These are phyloP conservation scores for Melanostoma mellinum DNA, from an alignment of 2,888 invertebrate genomes.

Conservation along the genomic window DNA sequence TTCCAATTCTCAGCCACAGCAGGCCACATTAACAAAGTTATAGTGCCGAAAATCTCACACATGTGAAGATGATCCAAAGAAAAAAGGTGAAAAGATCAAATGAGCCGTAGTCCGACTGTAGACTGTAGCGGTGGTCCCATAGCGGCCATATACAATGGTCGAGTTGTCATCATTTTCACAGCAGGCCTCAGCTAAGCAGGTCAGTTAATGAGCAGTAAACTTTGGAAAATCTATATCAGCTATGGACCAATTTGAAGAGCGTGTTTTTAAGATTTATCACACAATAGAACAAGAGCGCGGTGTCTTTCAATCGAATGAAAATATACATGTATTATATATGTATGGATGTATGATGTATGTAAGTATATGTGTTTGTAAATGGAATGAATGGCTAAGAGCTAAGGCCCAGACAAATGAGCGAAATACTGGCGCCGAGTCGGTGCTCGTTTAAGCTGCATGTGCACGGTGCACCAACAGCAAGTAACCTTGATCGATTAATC, in stretches of 20 bases:
- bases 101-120: slow-evolving; percentile 44
- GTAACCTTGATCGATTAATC: slow-evolving; percentile 73
- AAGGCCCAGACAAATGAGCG: slow-evolving; percentile 55
- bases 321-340: slow-evolving; percentile 9
- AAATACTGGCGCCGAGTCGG: slow-evolving; percentile 67
- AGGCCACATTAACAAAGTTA: slow-evolving; percentile 55
- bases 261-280: slow-evolving; percentile 68
- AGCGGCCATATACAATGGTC: slow-evolving; percentile 53
- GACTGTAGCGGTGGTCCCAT: slow-evolving; percentile 58
- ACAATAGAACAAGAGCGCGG: slow-evolving; percentile 62
- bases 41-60: slow-evolving; percentile 70
- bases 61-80: slow-evolving; percentile 48
- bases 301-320: slow-evolving; percentile 54
- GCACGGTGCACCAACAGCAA: slow-evolving; percentile 52
- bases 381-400: background rate
- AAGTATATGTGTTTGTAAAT: background rate
- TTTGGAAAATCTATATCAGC: slow-evolving; percentile 68
- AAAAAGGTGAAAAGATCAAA: slow-evolving; percentile 65
- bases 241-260: slow-evolving; percentile 43
- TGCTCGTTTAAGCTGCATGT: slow-evolving; percentile 66
- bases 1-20: background rate
- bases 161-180: slow-evolving; percentile 72
- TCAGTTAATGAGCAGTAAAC: slow-evolving; percentile 68
- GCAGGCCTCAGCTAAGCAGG: slow-evolving; percentile 65
- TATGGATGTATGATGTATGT: too few relatives aligned